Evolutionary conservation across 2,888 invertebrate genomes (phyloP), one percentile per base, ranked within the genome.

Genomic region (Morinoia aosen): DNA sequence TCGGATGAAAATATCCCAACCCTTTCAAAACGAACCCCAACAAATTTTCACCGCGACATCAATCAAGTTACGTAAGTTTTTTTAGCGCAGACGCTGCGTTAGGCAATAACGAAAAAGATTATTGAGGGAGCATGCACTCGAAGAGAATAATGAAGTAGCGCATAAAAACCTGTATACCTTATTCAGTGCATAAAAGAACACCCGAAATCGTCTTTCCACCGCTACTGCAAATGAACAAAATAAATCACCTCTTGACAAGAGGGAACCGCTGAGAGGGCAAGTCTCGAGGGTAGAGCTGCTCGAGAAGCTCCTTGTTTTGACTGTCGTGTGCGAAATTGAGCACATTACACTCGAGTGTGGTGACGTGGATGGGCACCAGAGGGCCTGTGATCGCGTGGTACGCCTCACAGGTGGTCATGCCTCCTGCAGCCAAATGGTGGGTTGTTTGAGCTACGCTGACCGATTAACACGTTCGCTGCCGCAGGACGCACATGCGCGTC

Each of bases 261-360:
- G 91, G 58, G 58, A 91, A 95, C 56, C 25, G 40, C 39, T 93
- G 93, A 39, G 58, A 61, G 57, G 95, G 91, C 40, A 95, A 40
- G 48, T 95, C 64, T 39, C 57, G 58, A 91, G 95, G 95, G 48
- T 91, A 95, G 48, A 95, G 95, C 58, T 95, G 95, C 95, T 97
- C 97, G 61, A 99, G 98, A 16, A 99, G 97, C 0, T 97, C 97
- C 8, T 97, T 97, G 95, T 99, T 97, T 97, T 99, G 98, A 95
- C 97, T 97, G 1, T 97, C 97, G 97, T 98, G 97, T 0, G 98
- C 98, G 95, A 99, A 97, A 0, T 98, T 98, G 97, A 99, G 97
- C 10, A 99, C 98, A 0, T 98, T 98, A 0, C 99, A 99, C 97
- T 98, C 96, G 97, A 96, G 97, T 96, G 95, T 97, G 96, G 95